A percentile compares a stretch with the other conserved stretches of the same genome.
Evolutionary conservation across 2,888 invertebrate species (phyloP).

Genomic region (Parochlus steinenii): DNA sequence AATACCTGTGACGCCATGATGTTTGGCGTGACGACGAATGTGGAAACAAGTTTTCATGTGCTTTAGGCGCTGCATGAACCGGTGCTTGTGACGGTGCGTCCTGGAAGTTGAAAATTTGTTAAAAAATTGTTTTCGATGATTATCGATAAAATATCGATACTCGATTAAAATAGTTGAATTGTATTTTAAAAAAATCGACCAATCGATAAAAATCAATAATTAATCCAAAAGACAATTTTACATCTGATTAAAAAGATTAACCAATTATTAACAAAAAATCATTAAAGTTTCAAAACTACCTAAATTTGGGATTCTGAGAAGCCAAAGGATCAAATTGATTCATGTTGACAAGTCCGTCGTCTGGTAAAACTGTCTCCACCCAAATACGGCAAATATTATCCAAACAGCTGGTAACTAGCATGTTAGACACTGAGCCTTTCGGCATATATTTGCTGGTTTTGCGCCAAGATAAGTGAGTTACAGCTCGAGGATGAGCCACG

Average conservation of each 20-base stretch:
- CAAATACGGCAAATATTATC: constrained; percentile 98
- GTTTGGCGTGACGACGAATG: constrained; percentile 71
- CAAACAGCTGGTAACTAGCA: constrained; percentile 92
- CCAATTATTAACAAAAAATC: too few species aligned
- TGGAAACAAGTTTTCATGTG: constrained; percentile 95
- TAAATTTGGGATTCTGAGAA: constrained; percentile 31
- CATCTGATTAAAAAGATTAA: too few species aligned
- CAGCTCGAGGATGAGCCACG: constrained; percentile 90
- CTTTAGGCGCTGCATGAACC: constrained; percentile 89
- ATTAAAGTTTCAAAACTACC: too few species aligned
- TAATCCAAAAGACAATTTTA: too few species aligned
- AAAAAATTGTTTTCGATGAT: too few species aligned
- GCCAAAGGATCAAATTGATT: constrained; percentile 36
- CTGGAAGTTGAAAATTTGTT: too few species aligned
- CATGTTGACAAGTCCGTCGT: constrained; percentile 73
- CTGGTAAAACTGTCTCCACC: constrained; percentile 94
- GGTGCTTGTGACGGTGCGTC: constrained; percentile 86
- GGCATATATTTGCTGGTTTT: constrained; percentile 99
- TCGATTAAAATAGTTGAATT: too few species aligned
- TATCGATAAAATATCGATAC: too few species aligned
- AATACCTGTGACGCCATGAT: constrained; percentile 38
- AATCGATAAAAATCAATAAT: too few species aligned
- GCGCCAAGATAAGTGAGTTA: constrained; percentile 95
- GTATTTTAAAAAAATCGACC: too few species aligned
- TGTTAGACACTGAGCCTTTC: constrained; percentile 92